These are phyloP conservation scores for Eupithecia dodoneata DNA, from an alignment of 2,888 invertebrate genomes.

Conservation along the genomic window DNA sequence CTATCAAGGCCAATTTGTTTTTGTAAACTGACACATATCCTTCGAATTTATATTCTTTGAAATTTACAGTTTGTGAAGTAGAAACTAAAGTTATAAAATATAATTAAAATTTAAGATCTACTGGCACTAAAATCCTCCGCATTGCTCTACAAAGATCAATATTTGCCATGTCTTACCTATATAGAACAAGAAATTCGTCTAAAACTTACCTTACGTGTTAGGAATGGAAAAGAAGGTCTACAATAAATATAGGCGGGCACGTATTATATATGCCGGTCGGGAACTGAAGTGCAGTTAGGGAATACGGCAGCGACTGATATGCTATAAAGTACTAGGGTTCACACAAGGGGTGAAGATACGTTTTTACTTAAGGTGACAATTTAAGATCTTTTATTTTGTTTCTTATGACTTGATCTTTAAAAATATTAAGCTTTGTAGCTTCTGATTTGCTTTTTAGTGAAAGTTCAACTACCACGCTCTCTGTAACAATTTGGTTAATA, in stretches of 20 bases:
- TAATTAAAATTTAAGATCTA: neutral
- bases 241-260: slow-evolving; percentile 45
- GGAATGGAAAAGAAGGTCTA: slow-evolving; percentile 54
- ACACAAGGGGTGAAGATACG: slow-evolving; percentile 49
- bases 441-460: neutral
- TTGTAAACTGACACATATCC: neutral
- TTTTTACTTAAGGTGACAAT: slow-evolving; percentile 31
- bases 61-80: neutral
- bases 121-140: neutral
- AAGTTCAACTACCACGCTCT: neutral
- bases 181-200: slow-evolving; percentile 59
- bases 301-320: slow-evolving; percentile 83
- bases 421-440: neutral
- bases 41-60: neutral
- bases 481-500: neutral
- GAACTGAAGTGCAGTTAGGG: slow-evolving; percentile 83
- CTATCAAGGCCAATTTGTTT: neutral
- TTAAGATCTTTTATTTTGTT: slow-evolving; percentile 2
- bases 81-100: neutral
- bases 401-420: slow-evolving; percentile 4
- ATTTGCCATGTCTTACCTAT: slow-evolving; percentile 29
- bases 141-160: neutral
- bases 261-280: slow-evolving; percentile 64
- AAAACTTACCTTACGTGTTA: slow-evolving; percentile 71
- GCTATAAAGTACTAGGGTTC: slow-evolving; percentile 72